Conservation (phyloP, 2,888 invertebrate species). For the Xestoiulus laeticollis region DNA sequence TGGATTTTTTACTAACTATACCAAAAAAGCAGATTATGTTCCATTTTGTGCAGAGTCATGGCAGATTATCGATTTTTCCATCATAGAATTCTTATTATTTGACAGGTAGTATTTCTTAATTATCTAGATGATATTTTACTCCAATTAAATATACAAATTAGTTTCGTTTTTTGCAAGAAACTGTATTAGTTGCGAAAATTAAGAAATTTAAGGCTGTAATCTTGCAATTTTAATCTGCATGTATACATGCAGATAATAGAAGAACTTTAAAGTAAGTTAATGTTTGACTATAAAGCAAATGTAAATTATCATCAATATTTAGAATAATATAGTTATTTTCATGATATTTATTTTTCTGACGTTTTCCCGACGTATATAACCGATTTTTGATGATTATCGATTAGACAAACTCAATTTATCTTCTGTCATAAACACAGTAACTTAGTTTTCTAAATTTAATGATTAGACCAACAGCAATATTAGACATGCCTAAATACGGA, state of each 20-base stretch:
- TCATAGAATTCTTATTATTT: too few relatives aligned
- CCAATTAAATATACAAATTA: background rate
- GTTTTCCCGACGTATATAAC: background rate
- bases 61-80: background rate
- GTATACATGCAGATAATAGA: background rate
- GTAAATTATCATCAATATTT: too few relatives aligned
- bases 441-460: background rate
- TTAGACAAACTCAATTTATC: background rate
- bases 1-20: background rate
- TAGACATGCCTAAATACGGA: background rate
- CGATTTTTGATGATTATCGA: background rate
- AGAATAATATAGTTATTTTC: background rate
- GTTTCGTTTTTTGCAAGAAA: too few relatives aligned
- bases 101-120: too few relatives aligned
- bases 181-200: background rate
- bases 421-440: background rate
- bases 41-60: background rate
- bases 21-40: background rate
- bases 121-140: background rate
- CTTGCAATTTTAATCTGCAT: background rate
- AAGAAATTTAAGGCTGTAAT: background rate
- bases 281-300: background rate
- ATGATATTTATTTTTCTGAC: background rate
- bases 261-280: background rate
- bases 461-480: background rate